A percentile compares a stretch with the other conserved stretches of the same genome.
Conservation (phyloP, 2,888 invertebrate genomes). For the Seira musarum region DNA sequence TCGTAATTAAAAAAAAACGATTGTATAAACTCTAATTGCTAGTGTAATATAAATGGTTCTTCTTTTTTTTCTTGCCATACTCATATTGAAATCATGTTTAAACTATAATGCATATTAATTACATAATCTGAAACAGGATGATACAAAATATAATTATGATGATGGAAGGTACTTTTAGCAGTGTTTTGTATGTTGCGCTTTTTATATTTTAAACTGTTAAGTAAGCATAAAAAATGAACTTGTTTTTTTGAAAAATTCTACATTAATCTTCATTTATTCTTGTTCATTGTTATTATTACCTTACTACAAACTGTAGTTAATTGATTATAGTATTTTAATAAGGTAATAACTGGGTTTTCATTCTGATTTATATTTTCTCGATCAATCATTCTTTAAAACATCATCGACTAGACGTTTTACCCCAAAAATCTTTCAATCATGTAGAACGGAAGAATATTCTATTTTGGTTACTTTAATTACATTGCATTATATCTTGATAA, state of each 20-base stretch:
- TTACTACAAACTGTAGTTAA: background rate
- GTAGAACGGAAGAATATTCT: constrained; percentile 35
- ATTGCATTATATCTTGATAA: constrained; percentile 15
- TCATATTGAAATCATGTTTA: background rate
- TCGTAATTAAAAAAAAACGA: constrained; percentile 16
- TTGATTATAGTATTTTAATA: background rate
- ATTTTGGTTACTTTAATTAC: constrained; percentile 57
- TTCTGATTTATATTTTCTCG: constrained; percentile 3
- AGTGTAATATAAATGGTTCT: constrained; percentile 45
- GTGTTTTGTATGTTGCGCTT: constrained; percentile 46
- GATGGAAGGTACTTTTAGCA: constrained; percentile 45
- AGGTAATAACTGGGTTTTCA: constrained; percentile 6
- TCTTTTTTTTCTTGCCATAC: constrained; percentile 54
- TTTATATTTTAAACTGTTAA: constrained; percentile 45
- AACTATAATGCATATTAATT: constrained; percentile 18
- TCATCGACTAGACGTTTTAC: too few species aligned
- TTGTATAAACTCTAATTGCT: background rate
- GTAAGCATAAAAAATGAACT: background rate
- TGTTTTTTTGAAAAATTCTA: too few species aligned
- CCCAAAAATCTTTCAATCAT: constrained; percentile 55
- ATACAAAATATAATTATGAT: constrained; percentile 22
- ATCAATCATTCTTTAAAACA: too few species aligned
- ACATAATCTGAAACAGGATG: constrained; percentile 29
- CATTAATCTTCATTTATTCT: constrained; percentile 26
- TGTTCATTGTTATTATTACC: constrained; percentile 35